Conservation (phyloP, 2,113 vertebrate genomes). For the Nesoenas mayeri region DNA sequence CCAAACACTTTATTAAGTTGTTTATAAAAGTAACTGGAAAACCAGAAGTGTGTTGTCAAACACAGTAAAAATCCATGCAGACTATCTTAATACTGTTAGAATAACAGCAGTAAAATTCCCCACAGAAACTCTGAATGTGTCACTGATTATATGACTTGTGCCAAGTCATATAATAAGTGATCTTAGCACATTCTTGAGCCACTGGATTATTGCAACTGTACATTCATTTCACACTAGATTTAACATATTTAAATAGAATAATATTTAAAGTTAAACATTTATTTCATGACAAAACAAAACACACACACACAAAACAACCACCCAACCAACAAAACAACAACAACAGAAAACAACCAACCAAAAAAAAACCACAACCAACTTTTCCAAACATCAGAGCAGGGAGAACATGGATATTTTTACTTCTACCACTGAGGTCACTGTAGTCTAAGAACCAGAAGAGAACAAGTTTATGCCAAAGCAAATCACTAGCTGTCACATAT, state of each 20-base stretch:
- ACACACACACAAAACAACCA: no score
- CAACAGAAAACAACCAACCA: no score
- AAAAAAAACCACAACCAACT: no score
- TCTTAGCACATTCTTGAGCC: neutral
- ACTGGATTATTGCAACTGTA: neutral
- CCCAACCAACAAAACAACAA: no score
- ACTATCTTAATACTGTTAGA: neutral
- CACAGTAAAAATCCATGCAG: neutral
- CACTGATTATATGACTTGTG: neutral
- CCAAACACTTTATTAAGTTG: neutral
- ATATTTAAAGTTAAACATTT: neutral
- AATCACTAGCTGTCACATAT: no score
- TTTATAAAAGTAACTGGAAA: slow-evolving; percentile 13
- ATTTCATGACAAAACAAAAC: neutral
- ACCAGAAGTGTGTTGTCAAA: neutral
- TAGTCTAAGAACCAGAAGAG: no score
- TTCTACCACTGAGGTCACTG: no score
- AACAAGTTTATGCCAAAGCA: no score
- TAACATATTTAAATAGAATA: neutral
- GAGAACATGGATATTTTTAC: no score
- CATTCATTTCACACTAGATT: neutral
- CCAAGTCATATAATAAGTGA: neutral
- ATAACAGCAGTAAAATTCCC: neutral
- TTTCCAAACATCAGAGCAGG: no score
- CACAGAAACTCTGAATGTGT: neutral